Evolutionary conservation across 35 echinoderm and acorn worm genomes (phyloP).

Genomic region (Chiridota heheva): DNA sequence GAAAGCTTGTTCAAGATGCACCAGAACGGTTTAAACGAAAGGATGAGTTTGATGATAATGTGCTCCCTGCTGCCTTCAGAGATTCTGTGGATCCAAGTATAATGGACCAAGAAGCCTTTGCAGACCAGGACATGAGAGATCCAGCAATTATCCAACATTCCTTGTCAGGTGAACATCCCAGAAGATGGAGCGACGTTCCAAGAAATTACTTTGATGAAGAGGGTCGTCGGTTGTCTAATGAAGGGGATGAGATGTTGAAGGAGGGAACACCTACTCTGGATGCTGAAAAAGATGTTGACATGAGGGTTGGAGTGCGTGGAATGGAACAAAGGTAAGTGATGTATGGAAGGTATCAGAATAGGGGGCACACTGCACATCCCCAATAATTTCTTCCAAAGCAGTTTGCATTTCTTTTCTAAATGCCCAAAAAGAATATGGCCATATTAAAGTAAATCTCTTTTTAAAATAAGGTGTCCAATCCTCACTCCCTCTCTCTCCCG

Average conservation of each 20-base stretch:
- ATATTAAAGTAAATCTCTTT: too few relatives aligned
- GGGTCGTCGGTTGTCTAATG: too few relatives aligned
- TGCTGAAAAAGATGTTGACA: conserved; percentile 17
- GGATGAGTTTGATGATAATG: not conserved
- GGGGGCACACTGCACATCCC: too few relatives aligned
- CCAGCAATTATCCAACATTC: not conserved
- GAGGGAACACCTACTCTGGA: conserved; percentile 9
- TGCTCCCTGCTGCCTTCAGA: conserved; percentile 34
- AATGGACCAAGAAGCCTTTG: too few relatives aligned
- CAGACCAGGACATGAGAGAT: conserved; percentile 36
- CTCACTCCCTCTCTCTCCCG: too few relatives aligned
- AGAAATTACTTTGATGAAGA: conserved; percentile 44
- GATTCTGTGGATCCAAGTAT: conserved; percentile 21
- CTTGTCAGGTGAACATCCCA: not conserved
- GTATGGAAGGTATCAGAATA: too few relatives aligned
- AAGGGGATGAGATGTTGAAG: too few relatives aligned
- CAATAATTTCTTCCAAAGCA: too few relatives aligned
- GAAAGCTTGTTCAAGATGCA: not conserved
- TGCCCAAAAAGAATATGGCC: too few relatives aligned
- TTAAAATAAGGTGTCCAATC: too few relatives aligned
- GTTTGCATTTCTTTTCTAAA: too few relatives aligned
- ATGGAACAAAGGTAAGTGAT: too few relatives aligned
- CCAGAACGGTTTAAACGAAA: not conserved
- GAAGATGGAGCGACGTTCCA: conserved; percentile 33
- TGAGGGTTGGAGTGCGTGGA: conserved; percentile 16